Evolutionary conservation across 2,797 vertebrate genomes (phyloP), one percentile per base, ranked within the genome.

Genomic region (Schizopygopsis pylzovi): DNA sequence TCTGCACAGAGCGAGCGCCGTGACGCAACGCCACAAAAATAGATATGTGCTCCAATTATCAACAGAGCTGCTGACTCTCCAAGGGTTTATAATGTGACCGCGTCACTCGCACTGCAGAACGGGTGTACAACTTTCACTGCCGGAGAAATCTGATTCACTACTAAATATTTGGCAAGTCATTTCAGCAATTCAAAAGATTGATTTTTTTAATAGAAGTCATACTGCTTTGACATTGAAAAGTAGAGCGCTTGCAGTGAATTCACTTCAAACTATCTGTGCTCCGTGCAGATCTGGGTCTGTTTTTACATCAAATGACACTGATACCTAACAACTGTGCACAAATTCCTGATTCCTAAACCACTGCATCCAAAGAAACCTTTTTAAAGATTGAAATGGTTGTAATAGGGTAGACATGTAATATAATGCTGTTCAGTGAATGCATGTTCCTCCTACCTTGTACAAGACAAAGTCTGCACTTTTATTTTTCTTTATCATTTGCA

Each of bases 1-100:
- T 33, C 12, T 33, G 15, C 61, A 16, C 13, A 33, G 61, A 65
- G 28, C 20, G 28, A 12, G 18, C 28, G 6, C 22, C 18, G 54
- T 79, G 76, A 79, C 39, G 76, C 39, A 79, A 61, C 13, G 22
- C 39, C 6, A 61, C 77, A 79, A 79, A 79, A 79, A 79, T 79
- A 63, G 56, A 79, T 43, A 11, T 79, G 77, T 61, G 77, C 56
- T 79, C 77, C 77, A 79, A 79, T 61, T 79, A 79, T 43, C 39
- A 79, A 13, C 56, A 79, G 77, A 11, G 56, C 56, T 61, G 56
- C 39, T 37, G 61, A 43, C 77, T 79, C 76, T 77, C 49, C 11
- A 9, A 77, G 75, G 33, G 52, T 41, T 77, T 77, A 13, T 56
- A 15, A 76, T 76, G 73, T 2, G 76, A 4, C 33, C 6, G 12